Base-by-base conservation (phyloP, 1,140 invertebrate genomes). In the Epicauta chinensis region DNA sequence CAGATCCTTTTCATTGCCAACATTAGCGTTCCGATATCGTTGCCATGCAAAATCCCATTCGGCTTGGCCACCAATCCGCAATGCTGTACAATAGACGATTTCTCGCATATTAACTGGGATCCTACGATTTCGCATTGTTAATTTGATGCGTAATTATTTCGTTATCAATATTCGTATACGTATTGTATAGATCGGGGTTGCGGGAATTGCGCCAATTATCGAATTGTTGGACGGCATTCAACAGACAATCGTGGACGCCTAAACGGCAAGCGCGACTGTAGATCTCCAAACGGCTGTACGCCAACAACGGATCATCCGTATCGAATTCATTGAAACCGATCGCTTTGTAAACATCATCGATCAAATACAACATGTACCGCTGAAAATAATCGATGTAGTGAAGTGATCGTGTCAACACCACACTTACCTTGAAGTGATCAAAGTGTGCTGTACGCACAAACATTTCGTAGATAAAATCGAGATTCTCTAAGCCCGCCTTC, bases 31-130 rank as follows among this genome's bases (percentile, higher is more conserved):
- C 10, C 78, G 59, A 62, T 89, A 95, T 12, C 84, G 74, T 32
- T 86, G 73, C 79, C 89, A 90, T 0, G 84, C 81, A 66, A 93
- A 93, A 17, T 91, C 76, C 91, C 91, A 96, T 63, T 93, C 90
- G 3, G 77, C 71, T 47, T 85, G 81, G 0, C 83, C 82, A 2
- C 92, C 92, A 10, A 83, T 77, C 46, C 82, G 75, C 3, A 97
- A 83, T 0, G 89, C 91, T 1, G 84, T 84, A 61, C 91, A 95
- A 66, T 92, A 93, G 3, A 93, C 84, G 0, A 87, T 79, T 12
- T 76, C 77, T 36, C 89, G 83, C 11, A 93, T 67, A 66, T 93
- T 89, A 3, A 87, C 82, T 3, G 88, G 83, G 51, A 95, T 91
- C 30, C 87, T 61, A 35, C 2, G 29, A n/a, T n/a, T 30, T 34